Percentiles rank a stretch among this genome's conserved stretches.
Evolutionary conservation across 2,797 vertebrate species (phyloP).

Genomic region (Muscicapa striata): DNA sequence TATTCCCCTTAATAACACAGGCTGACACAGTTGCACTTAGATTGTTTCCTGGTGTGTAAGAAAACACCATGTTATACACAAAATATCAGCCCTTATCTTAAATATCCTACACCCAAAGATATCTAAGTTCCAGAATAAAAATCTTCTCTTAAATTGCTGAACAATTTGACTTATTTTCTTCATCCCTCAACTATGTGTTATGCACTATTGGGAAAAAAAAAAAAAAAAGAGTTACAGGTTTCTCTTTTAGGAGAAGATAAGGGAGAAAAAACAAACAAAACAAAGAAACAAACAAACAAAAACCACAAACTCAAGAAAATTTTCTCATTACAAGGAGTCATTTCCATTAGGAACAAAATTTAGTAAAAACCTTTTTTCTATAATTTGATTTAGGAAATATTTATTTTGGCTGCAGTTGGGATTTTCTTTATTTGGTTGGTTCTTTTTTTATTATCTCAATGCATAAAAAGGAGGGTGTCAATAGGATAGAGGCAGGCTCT

Average conservation of each 20-base stretch:
- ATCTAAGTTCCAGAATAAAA: neutral
- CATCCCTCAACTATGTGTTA: accelerated
- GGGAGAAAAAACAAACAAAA: neutral
- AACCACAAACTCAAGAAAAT: neutral
- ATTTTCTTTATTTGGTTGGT: neutral
- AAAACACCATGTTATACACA: accelerated
- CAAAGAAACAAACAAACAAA: too few species aligned
- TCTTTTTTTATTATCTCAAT: neutral
- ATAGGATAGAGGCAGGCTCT: neutral
- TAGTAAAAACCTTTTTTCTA: neutral
- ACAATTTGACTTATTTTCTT: neutral
- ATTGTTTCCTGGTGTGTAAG: accelerated
- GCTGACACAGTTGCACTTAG: accelerated
- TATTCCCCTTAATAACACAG: neutral
- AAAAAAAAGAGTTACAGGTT: neutral
- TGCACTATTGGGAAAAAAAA: neutral
- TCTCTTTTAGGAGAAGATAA: neutral
- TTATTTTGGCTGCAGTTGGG: neutral
- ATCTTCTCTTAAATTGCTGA: neutral
- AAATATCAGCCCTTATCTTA: neutral
- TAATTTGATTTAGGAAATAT: accelerated
- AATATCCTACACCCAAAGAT: neutral
- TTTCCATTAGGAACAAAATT: neutral
- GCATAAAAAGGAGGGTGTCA: neutral
- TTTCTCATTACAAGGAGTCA: accelerated